phyloP scores from a whole-genome alignment of 2,113 vertebrate species.

The Arvicanthis niloticus region DNA sequence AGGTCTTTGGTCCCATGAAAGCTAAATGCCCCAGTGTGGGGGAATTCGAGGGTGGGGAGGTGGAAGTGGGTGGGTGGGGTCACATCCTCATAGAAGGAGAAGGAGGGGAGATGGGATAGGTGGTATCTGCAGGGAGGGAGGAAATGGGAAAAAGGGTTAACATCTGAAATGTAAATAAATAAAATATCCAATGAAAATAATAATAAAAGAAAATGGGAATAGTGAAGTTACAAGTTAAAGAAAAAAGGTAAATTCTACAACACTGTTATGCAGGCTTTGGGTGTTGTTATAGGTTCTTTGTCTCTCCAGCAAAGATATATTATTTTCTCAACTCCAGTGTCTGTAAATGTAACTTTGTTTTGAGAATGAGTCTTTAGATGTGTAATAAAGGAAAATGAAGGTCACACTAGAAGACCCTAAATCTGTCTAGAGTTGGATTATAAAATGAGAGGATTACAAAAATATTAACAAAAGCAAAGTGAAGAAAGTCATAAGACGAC shows the following conservation, averaged over 20 bases:
- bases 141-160: too few relatives aligned
- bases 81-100: too few relatives aligned
- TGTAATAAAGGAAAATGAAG: not conserved
- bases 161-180: too few relatives aligned
- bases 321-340: not conserved
- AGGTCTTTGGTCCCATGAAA: too few relatives aligned
- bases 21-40: too few relatives aligned
- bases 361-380: not conserved
- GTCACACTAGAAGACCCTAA: fast-evolving
- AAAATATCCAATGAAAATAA: too few relatives aligned
- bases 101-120: too few relatives aligned
- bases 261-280: not conserved
- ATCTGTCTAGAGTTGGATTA: not conserved
- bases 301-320: not conserved
- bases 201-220: too few relatives aligned
- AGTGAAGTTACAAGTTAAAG: too few relatives aligned
- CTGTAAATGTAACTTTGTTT: not conserved
- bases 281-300: not conserved
- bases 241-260: not conserved
- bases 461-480: not conserved
- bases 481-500: not conserved
- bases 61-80: too few relatives aligned
- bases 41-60: too few relatives aligned
- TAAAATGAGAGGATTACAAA: not conserved
- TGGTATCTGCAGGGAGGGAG: too few relatives aligned